These are phyloP conservation scores for Phainopepla nitens DNA, from an alignment of 2,113 vertebrate species.

Conservation along the genomic window DNA sequence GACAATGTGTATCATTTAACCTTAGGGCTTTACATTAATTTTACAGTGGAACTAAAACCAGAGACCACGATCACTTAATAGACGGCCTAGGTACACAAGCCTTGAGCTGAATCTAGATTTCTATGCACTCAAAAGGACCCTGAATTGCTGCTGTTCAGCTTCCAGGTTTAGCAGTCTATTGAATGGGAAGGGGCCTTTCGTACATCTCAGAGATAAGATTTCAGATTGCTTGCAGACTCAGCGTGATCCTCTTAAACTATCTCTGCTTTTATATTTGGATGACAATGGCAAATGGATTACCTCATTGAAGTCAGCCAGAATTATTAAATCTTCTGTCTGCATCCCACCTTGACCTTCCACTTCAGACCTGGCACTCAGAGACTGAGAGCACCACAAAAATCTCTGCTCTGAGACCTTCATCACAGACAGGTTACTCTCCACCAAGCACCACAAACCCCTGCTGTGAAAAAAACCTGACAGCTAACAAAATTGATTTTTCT, in stretches of 20 bases:
- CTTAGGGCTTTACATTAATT: conserved; percentile 40
- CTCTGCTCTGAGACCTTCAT: rapidly evolving
- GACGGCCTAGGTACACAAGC: background rate
- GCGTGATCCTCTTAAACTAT: background rate
- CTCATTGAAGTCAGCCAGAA: background rate
- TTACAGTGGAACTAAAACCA: conserved; percentile 7
- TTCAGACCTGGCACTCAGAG: background rate
- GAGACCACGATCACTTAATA: background rate
- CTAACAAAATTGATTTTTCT: background rate
- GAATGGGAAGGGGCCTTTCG: background rate
- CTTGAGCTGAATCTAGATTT: background rate
- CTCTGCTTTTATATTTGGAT: background rate
- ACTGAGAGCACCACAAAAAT: background rate
- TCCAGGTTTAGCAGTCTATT: background rate
- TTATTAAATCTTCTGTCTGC: background rate
- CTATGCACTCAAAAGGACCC: background rate
- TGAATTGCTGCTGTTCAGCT: background rate
- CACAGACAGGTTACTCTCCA: background rate
- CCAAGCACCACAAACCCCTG: background rate
- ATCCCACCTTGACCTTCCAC: background rate
- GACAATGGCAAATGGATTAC: background rate
- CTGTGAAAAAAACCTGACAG: background rate
- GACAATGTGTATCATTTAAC: conserved; percentile 21
- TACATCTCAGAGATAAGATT: background rate
- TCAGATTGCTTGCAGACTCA: background rate